Base-by-base conservation (phyloP, 2,797 vertebrate genomes). In the Falco peregrinus region DNA sequence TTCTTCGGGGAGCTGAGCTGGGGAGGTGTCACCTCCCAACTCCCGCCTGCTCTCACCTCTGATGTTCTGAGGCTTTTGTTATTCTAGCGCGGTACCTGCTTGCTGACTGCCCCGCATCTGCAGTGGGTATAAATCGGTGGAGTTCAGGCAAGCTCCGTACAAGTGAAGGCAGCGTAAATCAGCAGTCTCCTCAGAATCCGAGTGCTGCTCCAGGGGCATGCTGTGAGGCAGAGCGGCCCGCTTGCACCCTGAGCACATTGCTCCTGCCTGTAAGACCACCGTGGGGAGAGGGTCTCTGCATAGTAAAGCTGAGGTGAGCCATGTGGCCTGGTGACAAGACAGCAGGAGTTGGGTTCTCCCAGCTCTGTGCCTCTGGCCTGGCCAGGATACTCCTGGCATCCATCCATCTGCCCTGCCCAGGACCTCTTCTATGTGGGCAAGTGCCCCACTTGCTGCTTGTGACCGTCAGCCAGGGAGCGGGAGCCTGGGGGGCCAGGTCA, bases 131-230 rank as follows among this genome's bases (percentile, higher is more conserved):
- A 54, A 86, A 73, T 60, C 37, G 37, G 59, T 47, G 70, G 76
- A 81, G 87, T 84, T 95, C 26, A 19, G 94, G 76, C 64, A 16
- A 54, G 69, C 50, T 75, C 61, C 47, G 16, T 8, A 59, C 13
- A 39, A 79, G 81, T 48, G 60, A 84, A 90, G 60, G 60, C 81
- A 39, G 61, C 64, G 67, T 89, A 75, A 79, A 89, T 89, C 69
- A 89, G 16, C 20, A 24, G 45, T 57, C 35, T 71, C 19, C 45
- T 67, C 2, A 1, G 60, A 37, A 56, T 41, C 64, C 8, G 5
- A 31, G 53, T 4, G 6, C 50, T 6, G 19, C 76, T 87, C 18
- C 25, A 33, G 79, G 68, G 28, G 28, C 3, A 3, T 0, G 0
- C 10, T 3, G 37, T 17, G 71, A 53, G 22, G 74, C 0, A 1